These are phyloP conservation scores for Sphaerodactylus townsendi DNA, from an alignment of 2,113 vertebrate genomes.

Conservation along the genomic window DNA sequence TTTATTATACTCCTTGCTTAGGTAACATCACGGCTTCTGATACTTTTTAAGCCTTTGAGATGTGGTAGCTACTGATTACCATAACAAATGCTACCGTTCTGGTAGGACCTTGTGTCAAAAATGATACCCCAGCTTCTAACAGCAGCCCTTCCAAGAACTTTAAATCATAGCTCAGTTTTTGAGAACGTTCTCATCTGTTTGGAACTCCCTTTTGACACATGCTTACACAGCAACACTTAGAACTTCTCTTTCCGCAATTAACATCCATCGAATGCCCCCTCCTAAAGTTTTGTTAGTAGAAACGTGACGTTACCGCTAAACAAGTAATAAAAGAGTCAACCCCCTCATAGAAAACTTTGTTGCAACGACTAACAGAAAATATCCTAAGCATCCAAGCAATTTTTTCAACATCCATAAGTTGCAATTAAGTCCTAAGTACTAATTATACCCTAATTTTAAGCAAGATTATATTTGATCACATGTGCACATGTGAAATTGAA, in stretches of 20 bases:
- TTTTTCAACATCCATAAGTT: conserved; percentile 65
- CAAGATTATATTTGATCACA: conserved; percentile 41
- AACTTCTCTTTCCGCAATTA: conserved; percentile 81
- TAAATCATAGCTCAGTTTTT: conserved; percentile 82
- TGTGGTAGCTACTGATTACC: conserved; percentile 84
- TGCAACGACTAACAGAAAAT: conserved; percentile 72
- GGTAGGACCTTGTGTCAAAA: conserved; percentile 90
- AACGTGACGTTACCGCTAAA: conserved; percentile 99
- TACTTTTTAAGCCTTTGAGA: conserved; percentile 89
- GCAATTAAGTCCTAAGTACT: conserved; percentile 56
- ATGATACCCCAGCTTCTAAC: conserved; percentile 86
- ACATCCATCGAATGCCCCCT: conserved; percentile 75
- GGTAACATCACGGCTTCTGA: conserved; percentile 99
- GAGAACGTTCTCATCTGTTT: conserved; percentile 76
- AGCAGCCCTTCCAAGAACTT: conserved; percentile 90
- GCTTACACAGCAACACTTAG: conserved; percentile 82
- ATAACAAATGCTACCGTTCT: conserved; percentile 89
- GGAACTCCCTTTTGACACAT: conserved; percentile 79
- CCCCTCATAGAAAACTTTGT: conserved; percentile 84
- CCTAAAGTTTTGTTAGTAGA: conserved; percentile 88
- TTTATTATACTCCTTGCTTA: conserved; percentile 99
- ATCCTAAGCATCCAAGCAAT: conserved; percentile 72
- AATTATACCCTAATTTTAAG: conserved; percentile 62
- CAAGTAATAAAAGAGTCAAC: conserved; percentile 99
- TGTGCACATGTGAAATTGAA: conserved; percentile 46